Percentiles rank a stretch among this genome's conserved stretches.
Evolutionary conservation across 2,888 invertebrate genomes (phyloP).

Genomic region (Auanema sp.): DNA sequence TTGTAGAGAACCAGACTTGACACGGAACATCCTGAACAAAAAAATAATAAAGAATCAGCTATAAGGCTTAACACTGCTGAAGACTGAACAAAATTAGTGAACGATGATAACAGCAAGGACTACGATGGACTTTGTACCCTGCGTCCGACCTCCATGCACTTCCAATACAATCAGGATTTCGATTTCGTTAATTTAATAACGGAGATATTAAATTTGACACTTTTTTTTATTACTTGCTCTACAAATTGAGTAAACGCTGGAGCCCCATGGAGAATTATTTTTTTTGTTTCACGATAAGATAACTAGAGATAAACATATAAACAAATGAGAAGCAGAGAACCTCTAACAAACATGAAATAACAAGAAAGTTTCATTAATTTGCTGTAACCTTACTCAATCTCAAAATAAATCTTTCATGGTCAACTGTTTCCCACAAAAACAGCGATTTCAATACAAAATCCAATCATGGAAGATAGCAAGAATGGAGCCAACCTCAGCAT

Average conservation of each 20-base stretch:
- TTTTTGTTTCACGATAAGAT: no score
- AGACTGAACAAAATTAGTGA: background rate
- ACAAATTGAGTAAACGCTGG: background rate
- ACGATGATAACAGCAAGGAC: slow-evolving; percentile 4
- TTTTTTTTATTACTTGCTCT: background rate
- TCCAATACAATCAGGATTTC: background rate
- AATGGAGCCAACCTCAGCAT: background rate
- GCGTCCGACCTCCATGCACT: slow-evolving; percentile 1
- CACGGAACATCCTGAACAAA: no score
- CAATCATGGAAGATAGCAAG: background rate
- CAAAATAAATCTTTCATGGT: no score
- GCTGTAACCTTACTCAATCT: no score
- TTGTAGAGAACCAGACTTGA: background rate
- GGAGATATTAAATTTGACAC: background rate
- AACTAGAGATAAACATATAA: no score
- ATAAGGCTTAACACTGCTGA: background rate
- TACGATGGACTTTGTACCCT: slow-evolving; percentile 20
- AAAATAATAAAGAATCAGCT: no score
- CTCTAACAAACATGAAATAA: no score
- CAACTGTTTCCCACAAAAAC: no score
- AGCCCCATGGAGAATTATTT: no score
- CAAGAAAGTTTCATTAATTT: no score
- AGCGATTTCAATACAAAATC: no score
- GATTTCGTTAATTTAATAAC: background rate
- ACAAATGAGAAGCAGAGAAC: no score